Evolutionary conservation across 2,888 invertebrate genomes (phyloP), one percentile per base, ranked within the genome.

Genomic region (Oegoconia quadripuncta): DNA sequence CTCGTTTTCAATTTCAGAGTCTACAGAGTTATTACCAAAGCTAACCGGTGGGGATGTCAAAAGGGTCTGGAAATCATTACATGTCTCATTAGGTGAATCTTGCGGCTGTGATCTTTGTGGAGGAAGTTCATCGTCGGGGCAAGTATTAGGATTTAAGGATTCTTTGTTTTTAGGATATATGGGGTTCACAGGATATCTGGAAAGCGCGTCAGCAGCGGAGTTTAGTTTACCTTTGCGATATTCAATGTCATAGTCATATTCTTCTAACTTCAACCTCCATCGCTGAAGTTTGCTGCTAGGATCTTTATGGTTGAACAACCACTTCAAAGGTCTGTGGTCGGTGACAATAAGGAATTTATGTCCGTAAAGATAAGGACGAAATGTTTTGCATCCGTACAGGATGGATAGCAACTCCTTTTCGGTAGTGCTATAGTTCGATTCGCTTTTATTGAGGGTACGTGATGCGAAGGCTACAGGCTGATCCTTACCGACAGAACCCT

Each of bases 341-440:
- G 33, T 35, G 14, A 29, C 12, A 14, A 37, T 37, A 6, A 14
- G 22, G 16, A 30, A 37, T 11, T 29, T 37, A 3, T 13, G 13
- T 6, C 30, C 34, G 13, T 39, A 41, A 5, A 45, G 16, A 26
- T 45, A 45, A 6, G 46, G 47, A 4, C 44, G 12, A 18, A 47
- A 44, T 28, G 40, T 33, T 32, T 39, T 41, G 2, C 41, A 34
- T 9, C 27, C 25, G 42, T 39, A 36, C 3, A 45, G n/a, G 4
- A 45, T 45, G 7, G 44, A 42, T 17, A 48, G 12, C 1, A 48
- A 22, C 31, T 48, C 48, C 14, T 29, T 38, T 37, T 48, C 44
- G 1, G 36, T 45, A 4, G 44, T 48, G 2, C 41, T 37, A 33
- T 48, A 48, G 18, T 45, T 42, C 11, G 11, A 4, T 43, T 48